Percentiles rank a stretch among this genome's conserved stretches.
These are phyloP conservation scores for Amphipyra tragopoginis DNA, from an alignment of 2,888 invertebrate species.

Conservation along the genomic window DNA sequence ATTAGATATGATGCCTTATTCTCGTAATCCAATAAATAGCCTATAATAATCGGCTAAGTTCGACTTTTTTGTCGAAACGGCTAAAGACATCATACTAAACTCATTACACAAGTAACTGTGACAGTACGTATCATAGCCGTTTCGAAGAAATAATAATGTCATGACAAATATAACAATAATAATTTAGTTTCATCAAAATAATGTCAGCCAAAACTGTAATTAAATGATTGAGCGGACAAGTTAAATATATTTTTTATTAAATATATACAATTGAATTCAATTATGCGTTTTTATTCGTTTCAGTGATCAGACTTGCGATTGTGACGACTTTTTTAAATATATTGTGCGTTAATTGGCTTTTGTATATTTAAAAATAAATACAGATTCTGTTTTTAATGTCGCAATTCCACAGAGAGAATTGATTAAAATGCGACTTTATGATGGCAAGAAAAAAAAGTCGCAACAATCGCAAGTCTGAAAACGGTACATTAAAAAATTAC, in stretches of 20 bases:
- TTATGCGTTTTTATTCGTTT: conserved; percentile 28
- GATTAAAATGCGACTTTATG: conserved; percentile 19
- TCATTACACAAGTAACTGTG: conserved; percentile 75
- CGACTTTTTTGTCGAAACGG: conserved; percentile 57
- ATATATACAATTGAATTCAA: conserved; percentile 45
- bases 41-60: conserved; percentile 2
- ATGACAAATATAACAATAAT: conserved; percentile 41
- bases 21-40: neutral
- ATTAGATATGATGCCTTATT: no score
- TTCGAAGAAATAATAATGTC: conserved; percentile 43
- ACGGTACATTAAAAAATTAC: conserved; percentile 14
- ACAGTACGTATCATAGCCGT: conserved; percentile 80
- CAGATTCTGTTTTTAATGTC: conserved; percentile 10
- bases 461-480: conserved; percentile 30
- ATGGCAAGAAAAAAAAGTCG: conserved; percentile 15
- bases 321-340: neutral
- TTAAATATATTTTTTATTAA: conserved; percentile 25
- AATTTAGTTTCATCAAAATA: conserved; percentile 35
- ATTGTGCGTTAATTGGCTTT: conserved; percentile 13
- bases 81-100: conserved; percentile 79
- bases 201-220: conserved; percentile 28
- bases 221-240: conserved; percentile 47
- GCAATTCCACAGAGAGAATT: conserved; percentile 12
- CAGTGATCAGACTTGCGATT: conserved; percentile 25
- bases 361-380: conserved; percentile 27